Base-by-base conservation (phyloP, 2,113 vertebrate species). In the Lasiurus borealis region DNA sequence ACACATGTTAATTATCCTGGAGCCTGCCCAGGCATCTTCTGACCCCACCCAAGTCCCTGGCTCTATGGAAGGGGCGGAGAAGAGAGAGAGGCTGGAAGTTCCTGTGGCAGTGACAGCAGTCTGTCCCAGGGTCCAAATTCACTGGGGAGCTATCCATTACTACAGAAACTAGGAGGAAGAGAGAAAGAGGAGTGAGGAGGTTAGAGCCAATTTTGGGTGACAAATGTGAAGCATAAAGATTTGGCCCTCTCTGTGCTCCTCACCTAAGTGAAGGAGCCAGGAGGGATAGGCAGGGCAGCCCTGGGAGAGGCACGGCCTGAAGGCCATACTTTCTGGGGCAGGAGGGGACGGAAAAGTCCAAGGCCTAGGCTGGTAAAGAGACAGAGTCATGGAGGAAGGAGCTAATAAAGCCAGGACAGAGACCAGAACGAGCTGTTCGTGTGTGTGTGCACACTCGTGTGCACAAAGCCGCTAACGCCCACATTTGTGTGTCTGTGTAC, bases 101-200 rank as follows among this genome's bases (percentile, higher is more conserved):
- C 90, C 83, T 78, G 75, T 95, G 91, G 84, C 92, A 91, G 90
- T 95, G 97, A 97, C 96, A 93, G 97, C 88, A 88, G 96, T 96
- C 96, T 97, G 97, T 97, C 97, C 96, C 97, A 96, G 90, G 97
- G 96, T 93, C 96, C 97, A 92, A 94, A 95, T 96, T 95, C 97
- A 66, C 96, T 92, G 82, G 97, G 97, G 97, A 97, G 78, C 97
- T 93, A 92, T 96, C 97, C 96, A 97, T 97, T 97, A 97, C 97
- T 97, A 97, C 93, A 97, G 97, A 97, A 97, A 97, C 97, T 96
- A 86, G 66, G 75, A 90, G 57, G 85, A 82, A 95, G 92, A 76
- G 71, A 90, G 92, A 85, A 84, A 90, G 72, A 5, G 72, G 88
- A 95, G 85, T 52, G 90, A 96, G 82, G 93, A 62, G 25, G 89